Percentiles rank a stretch among this genome's conserved stretches.
Conservation (phyloP, 1,140 invertebrate species). For the Ditylenchus dipsaci region DNA sequence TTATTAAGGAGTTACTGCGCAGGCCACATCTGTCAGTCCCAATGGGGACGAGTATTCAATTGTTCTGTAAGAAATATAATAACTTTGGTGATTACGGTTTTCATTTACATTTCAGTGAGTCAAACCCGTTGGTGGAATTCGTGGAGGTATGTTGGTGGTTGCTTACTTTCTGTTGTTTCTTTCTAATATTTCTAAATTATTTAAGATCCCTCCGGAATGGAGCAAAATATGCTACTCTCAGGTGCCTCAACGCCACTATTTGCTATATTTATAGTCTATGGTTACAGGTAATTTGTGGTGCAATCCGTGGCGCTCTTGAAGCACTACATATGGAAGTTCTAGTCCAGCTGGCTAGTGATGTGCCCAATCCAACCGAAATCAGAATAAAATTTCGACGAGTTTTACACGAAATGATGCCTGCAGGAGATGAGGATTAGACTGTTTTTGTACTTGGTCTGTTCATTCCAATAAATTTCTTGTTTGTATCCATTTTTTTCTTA, state of each 20-base stretch:
- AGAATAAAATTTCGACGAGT: constrained; percentile 88
- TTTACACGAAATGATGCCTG: constrained; percentile 92
- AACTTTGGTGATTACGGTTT: too few relatives aligned
- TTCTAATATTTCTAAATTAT: too few relatives aligned
- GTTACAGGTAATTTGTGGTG: constrained; percentile 74
- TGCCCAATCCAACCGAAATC: constrained; percentile 91
- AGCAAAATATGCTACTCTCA: constrained; percentile 83
- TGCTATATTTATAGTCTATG: neutral
- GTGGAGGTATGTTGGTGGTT: constrained; percentile 67
- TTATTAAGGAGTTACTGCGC: constrained; percentile 76
- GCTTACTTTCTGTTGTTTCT: too few relatives aligned
- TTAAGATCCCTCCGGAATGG: constrained; percentile 74
- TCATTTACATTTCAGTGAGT: constrained; percentile 67
- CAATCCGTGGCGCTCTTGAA: constrained; percentile 92
- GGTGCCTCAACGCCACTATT: constrained; percentile 3
- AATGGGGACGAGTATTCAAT: constrained; percentile 90
- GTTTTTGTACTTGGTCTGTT: neutral
- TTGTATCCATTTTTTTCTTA: neutral
- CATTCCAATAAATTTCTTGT: constrained; percentile 10
- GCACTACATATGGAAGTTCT: constrained; percentile 81
- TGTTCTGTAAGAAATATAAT: neutral
- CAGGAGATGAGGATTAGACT: constrained; percentile 83
- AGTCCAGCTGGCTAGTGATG: constrained; percentile 75
- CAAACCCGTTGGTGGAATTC: constrained; percentile 94
- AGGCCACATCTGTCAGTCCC: constrained; percentile 60